Evolutionary conservation across 2,888 invertebrate species (phyloP).

Genomic region (Macrophya annulata): DNA sequence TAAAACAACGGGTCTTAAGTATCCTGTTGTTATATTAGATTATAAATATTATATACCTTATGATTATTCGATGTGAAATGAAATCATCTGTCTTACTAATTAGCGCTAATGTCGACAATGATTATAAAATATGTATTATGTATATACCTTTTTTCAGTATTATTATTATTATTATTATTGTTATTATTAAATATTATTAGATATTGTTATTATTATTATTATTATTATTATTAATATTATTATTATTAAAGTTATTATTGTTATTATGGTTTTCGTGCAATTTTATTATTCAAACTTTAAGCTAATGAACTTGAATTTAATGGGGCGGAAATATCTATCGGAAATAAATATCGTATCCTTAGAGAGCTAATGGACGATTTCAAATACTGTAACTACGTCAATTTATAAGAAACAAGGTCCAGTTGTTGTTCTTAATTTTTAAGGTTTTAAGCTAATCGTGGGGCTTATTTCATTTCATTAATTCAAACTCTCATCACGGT

Average conservation of each 20-base stretch:
- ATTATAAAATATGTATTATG: conserved; percentile 68
- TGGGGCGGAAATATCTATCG: conserved; percentile 66
- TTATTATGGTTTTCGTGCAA: conserved; percentile 22
- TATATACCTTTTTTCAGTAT: conserved; percentile 63
- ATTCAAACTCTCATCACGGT: background rate
- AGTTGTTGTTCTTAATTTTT: background rate
- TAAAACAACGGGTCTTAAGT: background rate
- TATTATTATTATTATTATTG: background rate
- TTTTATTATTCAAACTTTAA: conserved; percentile 23
- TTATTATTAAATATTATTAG: background rate
- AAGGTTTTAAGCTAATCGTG: background rate
- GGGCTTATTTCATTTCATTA: background rate
- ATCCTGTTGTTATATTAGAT: background rate
- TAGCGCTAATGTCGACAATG: conserved; percentile 64
- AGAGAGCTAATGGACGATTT: conserved; percentile 72
- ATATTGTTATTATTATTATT: background rate
- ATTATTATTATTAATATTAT: conserved; percentile 2
- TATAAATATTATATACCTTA: conserved; percentile 24
- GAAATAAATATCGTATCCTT: conserved; percentile 71
- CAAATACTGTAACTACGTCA: conserved; percentile 65
- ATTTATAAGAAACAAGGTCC: background rate
- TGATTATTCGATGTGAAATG: conserved; percentile 67
- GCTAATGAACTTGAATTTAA: conserved; percentile 45
- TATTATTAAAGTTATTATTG: background rate
- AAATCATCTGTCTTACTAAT: conserved; percentile 57